Evolutionary conservation across 1,140 invertebrate genomes (phyloP), one percentile per base, ranked within the genome.

Genomic region (Metaphire vulgaris): DNA sequence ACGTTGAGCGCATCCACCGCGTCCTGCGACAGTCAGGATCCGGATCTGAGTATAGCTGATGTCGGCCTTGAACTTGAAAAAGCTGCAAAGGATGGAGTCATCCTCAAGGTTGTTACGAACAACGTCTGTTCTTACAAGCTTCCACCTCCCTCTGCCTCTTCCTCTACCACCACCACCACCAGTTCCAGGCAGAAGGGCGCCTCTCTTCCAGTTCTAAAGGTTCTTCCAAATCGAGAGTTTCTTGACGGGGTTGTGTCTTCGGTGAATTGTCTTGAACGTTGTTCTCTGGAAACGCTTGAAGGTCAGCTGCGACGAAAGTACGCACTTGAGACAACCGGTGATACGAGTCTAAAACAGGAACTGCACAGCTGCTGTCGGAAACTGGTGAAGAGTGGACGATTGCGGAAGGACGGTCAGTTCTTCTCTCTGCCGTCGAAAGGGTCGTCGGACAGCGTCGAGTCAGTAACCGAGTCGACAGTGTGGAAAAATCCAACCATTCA

Each of bases 1-100:
- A 92, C 84, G 90, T 94, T 34, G 94, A 96, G 81, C 87, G 95
- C 79, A 96, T 97, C 81, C 93, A 92, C 85, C 91, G 93, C 86
- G 93, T 93, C 0, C 93, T 97, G 78, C 89, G 92, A 66, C 93
- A 94, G 81, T n/a, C 41, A 12, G 41, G 41, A 56, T 56, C 41
- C 41, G 6, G 41, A 56, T 56, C 41, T 56, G 41, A 56, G 41
- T 56, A 21, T 56, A 21, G 41, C 41, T 56, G 41, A 6, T 56
- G 41, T 56, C 41, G 41, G 21, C 41, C 6, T 56, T 56, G 41
- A 56, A 56, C 41, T 56, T 6, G 41, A 56, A 56, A 56, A 56
- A 56, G 41, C 41, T 6, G 41, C 41, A 12, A 56, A 56, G 21
- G 41, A 56, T 56, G 41, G 41, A 12, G 6, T 12, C 41, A 56